phyloP scores from a whole-genome alignment of 2,113 vertebrate species.

The Mus pahari region DNA sequence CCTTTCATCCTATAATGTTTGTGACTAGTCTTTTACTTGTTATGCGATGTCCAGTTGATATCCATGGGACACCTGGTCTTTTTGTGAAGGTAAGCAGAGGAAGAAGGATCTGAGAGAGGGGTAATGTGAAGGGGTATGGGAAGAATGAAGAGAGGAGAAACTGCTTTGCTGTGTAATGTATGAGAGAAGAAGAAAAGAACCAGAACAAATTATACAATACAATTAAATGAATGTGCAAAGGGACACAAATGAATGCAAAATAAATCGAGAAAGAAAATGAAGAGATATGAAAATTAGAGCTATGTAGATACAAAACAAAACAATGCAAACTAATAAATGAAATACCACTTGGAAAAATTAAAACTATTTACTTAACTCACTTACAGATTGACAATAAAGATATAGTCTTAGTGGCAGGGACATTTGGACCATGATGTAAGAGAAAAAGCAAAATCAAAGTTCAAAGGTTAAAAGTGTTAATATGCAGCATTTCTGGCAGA shows the following conservation, averaged over 20 bases:
- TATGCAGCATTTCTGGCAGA: too few species aligned
- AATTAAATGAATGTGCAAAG: background rate
- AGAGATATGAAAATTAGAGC: background rate
- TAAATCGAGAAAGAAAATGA: background rate
- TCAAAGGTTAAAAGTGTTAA: too few species aligned
- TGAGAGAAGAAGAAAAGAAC: background rate
- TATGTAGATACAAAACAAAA: background rate
- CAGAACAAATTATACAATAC: background rate
- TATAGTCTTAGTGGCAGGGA: background rate
- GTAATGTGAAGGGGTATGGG: background rate
- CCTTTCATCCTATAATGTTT: background rate
- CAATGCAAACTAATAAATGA: background rate
- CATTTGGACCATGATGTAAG: background rate
- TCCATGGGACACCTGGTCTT: background rate
- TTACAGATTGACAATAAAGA: background rate
- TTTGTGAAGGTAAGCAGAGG: background rate
- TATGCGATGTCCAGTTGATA: background rate
- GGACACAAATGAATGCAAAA: background rate
- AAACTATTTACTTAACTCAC: background rate
- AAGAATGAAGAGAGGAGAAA: background rate
- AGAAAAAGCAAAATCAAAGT: background rate
- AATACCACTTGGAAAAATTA: background rate
- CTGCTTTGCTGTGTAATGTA: background rate
- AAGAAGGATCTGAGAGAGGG: background rate
- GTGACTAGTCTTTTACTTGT: background rate